Evolutionary conservation across 2,797 vertebrate genomes (phyloP).

Genomic region (Tokudaia tokunoshimensis): DNA sequence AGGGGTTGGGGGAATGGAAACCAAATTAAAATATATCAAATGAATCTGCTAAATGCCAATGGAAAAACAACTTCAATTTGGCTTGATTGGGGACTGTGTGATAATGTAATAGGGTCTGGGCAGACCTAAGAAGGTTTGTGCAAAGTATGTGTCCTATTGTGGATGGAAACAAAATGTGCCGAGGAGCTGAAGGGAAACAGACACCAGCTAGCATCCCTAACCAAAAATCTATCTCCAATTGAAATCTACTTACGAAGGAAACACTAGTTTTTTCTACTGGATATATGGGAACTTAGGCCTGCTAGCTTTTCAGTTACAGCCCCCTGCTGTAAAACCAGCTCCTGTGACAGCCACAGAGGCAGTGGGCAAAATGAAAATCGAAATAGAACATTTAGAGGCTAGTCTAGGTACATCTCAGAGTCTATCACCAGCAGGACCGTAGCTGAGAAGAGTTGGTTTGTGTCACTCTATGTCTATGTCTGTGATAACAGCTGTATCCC

Average conservation of each 20-base stretch:
- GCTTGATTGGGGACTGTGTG: not conserved
- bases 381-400: not conserved
- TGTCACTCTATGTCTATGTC: not conserved
- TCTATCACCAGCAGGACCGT: not conserved
- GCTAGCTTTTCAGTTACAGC: not conserved
- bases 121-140: not conserved
- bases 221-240: not conserved
- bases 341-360: not conserved
- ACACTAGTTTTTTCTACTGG: not conserved
- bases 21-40: not conserved
- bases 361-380: not conserved
- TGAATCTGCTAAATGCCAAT: not conserved
- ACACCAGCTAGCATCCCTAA: too few relatives aligned
- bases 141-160: not conserved
- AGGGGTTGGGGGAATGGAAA: not conserved
- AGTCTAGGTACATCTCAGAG: not conserved
- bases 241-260: not conserved
- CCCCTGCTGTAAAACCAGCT: not conserved
- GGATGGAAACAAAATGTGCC: not conserved
- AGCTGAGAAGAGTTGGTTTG: not conserved
- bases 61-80: slow-evolving; percentile 10
- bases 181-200: not conserved
- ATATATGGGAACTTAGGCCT: not conserved
- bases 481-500: not conserved
- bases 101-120: not conserved